A percentile compares a stretch with the other conserved stretches of the same genome.
phyloP scores from a whole-genome alignment of 2,797 vertebrate species.

The Pogoniulus pusillus region DNA sequence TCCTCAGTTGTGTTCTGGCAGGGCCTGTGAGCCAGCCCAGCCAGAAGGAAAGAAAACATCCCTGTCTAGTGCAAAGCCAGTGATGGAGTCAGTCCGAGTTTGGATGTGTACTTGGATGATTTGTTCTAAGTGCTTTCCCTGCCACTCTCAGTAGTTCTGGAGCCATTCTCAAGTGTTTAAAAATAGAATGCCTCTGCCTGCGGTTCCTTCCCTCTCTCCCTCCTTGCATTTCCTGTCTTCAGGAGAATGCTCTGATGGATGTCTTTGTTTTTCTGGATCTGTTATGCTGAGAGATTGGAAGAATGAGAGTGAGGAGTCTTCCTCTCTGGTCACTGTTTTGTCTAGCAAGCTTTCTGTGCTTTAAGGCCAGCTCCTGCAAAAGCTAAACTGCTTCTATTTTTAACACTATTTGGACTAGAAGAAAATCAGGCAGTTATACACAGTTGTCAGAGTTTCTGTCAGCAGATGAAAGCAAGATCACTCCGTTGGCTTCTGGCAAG shows the following conservation, averaged over 20 bases:
- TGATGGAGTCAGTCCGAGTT: background rate
- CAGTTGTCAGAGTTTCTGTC: slow-evolving; percentile 23
- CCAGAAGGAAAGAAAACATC: background rate
- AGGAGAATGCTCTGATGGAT: background rate
- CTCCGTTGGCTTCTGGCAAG: background rate
- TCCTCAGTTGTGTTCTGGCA: background rate
- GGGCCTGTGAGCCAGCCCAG: background rate
- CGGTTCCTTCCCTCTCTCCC: background rate
- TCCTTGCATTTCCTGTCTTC: background rate
- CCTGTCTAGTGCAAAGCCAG: rapidly evolving
- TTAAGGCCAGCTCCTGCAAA: background rate
- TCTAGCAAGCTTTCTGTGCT: slow-evolving; percentile 15
- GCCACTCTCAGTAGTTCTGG: slow-evolving; percentile 19
- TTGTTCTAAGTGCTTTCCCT: background rate
- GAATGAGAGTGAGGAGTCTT: background rate
- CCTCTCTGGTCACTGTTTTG: background rate
- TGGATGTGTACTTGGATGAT: background rate
- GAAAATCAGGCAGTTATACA: background rate
- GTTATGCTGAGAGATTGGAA: background rate
- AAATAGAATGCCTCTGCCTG: background rate
- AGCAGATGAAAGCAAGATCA: slow-evolving; percentile 10
- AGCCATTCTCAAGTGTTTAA: slow-evolving; percentile 36
- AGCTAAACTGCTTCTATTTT: slow-evolving; percentile 26
- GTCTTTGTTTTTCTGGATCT: slow-evolving; percentile 20
- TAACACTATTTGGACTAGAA: background rate